These are phyloP conservation scores for Stegostoma tigrinum DNA, from an alignment of 2,113 vertebrate species.

Conservation along the genomic window DNA sequence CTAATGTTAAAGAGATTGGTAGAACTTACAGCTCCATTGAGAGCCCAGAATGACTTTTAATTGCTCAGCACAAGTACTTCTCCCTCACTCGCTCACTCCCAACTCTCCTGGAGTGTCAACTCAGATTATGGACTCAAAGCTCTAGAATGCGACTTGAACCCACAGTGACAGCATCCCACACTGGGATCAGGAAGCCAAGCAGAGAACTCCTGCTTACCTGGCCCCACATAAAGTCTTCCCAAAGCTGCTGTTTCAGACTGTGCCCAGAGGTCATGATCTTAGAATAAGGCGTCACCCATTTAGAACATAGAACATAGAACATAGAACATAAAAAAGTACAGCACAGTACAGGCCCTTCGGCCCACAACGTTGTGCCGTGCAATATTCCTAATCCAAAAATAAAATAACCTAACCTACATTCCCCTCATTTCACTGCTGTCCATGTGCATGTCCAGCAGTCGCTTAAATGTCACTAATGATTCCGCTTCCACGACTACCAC, in stretches of 20 bases:
- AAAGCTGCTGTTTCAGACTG: not conserved
- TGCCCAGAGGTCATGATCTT: too few relatives aligned
- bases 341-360: too few relatives aligned
- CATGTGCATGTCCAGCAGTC: too few relatives aligned
- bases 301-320: too few relatives aligned
- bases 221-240: not conserved
- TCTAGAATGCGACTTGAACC: not conserved
- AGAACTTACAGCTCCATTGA: not conserved
- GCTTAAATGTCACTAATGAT: too few relatives aligned
- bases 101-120: not conserved
- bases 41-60: not conserved
- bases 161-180: not conserved
- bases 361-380: too few relatives aligned
- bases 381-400: too few relatives aligned
- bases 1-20: not conserved
- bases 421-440: too few relatives aligned
- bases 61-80: not conserved
- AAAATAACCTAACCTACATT: too few relatives aligned
- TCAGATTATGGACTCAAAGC: not conserved
- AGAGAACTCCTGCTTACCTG: not conserved
- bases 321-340: too few relatives aligned
- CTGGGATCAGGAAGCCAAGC: not conserved
- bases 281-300: too few relatives aligned
- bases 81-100: not conserved
- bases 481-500: too few relatives aligned